Conservation (phyloP, 2,113 vertebrate species). For the Zosterops borbonicus region DNA sequence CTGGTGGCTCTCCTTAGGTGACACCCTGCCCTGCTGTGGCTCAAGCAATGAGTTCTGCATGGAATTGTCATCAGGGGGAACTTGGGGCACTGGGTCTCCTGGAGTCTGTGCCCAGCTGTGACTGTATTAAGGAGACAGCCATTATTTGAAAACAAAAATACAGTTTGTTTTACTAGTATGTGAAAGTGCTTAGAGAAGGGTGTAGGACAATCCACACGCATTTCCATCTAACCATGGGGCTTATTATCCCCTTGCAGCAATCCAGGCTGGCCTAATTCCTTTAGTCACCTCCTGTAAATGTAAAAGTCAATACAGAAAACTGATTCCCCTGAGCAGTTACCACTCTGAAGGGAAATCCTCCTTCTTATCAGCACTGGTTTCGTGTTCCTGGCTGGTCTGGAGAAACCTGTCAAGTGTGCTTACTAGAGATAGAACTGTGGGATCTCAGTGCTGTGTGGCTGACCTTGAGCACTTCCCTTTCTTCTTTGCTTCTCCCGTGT, state of each 20-base stretch:
- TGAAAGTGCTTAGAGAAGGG: neutral
- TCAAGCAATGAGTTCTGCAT: neutral
- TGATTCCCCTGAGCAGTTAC: slow-evolving; percentile 19
- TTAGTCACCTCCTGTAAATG: slow-evolving; percentile 12
- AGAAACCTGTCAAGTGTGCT: neutral
- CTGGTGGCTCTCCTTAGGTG: neutral
- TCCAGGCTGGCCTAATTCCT: slow-evolving; percentile 21
- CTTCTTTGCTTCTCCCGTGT: neutral
- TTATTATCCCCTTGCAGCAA: slow-evolving; percentile 7
- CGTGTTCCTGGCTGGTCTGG: neutral
- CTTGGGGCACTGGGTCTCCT: fast-evolving
- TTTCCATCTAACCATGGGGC: neutral
- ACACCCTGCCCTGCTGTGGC: neutral
- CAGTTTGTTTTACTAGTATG: neutral
- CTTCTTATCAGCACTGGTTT: neutral
- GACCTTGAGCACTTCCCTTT: neutral
- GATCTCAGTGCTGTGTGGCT: neutral
- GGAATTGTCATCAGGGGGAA: fast-evolving
- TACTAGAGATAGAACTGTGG: neutral
- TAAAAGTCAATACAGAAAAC: neutral
- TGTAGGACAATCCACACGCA: neutral
- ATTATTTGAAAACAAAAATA: neutral
- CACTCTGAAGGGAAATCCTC: neutral
- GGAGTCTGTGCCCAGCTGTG: fast-evolving
- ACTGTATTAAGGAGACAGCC: fast-evolving